Conservation (phyloP, 2,797 vertebrate genomes). For the Enteromius thamalakanensis region DNA sequence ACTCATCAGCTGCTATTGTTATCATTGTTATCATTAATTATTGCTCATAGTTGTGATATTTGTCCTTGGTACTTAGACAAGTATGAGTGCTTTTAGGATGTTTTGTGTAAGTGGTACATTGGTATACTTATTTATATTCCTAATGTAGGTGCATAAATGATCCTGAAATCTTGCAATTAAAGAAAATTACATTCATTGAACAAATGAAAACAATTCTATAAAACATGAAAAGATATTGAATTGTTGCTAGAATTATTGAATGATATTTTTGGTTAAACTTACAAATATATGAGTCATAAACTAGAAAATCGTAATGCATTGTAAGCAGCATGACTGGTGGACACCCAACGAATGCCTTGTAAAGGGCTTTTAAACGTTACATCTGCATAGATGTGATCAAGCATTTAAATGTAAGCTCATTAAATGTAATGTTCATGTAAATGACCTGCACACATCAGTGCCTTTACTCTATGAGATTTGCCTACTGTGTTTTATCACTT, state of each 20-base stretch:
- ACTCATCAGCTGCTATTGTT: background rate
- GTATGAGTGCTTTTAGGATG: background rate
- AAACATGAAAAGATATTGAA: background rate
- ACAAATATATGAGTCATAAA: background rate
- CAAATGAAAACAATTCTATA: background rate
- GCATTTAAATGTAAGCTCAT: constrained; percentile 38
- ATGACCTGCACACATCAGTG: constrained; percentile 33
- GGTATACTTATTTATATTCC: background rate
- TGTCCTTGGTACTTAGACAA: background rate
- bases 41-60: background rate
- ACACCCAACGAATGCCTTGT: background rate
- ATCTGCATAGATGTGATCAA: constrained; percentile 42
- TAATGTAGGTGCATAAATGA: background rate
- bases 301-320: background rate
- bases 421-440: constrained; percentile 58
- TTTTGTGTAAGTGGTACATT: background rate
- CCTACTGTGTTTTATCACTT: constrained; percentile 60
- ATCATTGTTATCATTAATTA: background rate
- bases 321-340: background rate
- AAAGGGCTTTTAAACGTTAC: constrained; percentile 10
- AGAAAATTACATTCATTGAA: background rate
- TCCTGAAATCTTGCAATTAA: background rate
- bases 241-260: background rate
- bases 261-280: background rate
- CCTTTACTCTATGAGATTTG: constrained; percentile 8